These are phyloP conservation scores for Anableps anableps DNA, from an alignment of 2,797 vertebrate species.

Conservation along the genomic window DNA sequence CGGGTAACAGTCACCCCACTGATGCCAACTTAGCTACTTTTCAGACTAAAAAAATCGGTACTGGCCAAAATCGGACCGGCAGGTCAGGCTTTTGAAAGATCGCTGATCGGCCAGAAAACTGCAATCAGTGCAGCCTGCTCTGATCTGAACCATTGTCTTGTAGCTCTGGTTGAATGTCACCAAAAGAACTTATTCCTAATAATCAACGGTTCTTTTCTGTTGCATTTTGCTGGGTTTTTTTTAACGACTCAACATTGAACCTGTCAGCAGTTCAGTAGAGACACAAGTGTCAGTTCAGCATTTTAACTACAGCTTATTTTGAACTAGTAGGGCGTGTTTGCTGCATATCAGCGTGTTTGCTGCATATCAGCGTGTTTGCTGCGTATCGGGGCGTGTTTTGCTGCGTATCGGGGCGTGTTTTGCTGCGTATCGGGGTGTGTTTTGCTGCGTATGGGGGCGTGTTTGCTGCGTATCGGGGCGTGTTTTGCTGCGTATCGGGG, in stretches of 20 bases:
- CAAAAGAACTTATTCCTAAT: neutral
- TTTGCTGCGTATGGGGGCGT: slow-evolving; percentile 7
- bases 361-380: neutral
- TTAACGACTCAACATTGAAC: neutral
- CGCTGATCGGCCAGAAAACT: too few relatives aligned
- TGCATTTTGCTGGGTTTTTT: too few relatives aligned
- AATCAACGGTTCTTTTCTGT: neutral
- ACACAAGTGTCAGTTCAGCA: neutral
- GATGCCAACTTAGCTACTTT: too few relatives aligned
- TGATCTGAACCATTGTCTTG: neutral
- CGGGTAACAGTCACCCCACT: too few relatives aligned
- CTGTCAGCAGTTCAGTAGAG: neutral
- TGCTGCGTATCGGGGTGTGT: slow-evolving; percentile 26
- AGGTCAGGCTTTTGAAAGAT: neutral
- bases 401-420: too few relatives aligned
- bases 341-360: neutral
- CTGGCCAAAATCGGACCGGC: too few relatives aligned
- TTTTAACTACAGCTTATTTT: neutral
- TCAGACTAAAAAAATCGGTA: too few relatives aligned
- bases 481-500: too few relatives aligned
- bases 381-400: neutral
- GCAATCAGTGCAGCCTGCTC: neutral
- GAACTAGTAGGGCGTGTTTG: accelerated
- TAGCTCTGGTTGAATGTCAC: neutral
- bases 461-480: too few relatives aligned